These are phyloP conservation scores for Tiliacea aurago DNA, from an alignment of 2,888 invertebrate genomes.

Conservation along the genomic window DNA sequence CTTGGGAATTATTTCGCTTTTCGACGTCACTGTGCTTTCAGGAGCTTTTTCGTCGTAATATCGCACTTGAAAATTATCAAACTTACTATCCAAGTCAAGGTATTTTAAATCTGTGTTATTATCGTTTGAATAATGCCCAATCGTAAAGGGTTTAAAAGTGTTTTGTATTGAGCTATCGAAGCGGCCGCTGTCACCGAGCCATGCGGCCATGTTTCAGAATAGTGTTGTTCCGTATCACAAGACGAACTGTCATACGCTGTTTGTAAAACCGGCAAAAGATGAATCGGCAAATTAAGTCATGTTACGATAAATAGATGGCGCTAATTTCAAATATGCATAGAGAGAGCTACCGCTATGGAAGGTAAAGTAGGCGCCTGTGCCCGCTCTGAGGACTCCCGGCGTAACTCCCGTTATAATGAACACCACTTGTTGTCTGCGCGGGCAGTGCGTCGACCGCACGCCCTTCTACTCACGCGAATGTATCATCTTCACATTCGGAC, in stretches of 20 bases:
- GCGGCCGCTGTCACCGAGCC: slow-evolving; percentile 79
- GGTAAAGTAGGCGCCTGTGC: slow-evolving; percentile 79
- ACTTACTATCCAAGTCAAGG: slow-evolving; percentile 60
- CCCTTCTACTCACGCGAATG: slow-evolving; percentile 88
- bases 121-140: slow-evolving; percentile 63
- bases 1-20: slow-evolving; percentile 71
- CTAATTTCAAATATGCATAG: slow-evolving; percentile 70
- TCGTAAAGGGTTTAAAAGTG: slow-evolving; percentile 50
- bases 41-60: slow-evolving; percentile 62
- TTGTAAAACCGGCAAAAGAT: slow-evolving; percentile 67
- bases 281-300: slow-evolving; percentile 48
- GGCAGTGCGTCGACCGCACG: slow-evolving; percentile 90
- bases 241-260: slow-evolving; percentile 50
- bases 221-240: slow-evolving; percentile 64
- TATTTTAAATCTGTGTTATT: slow-evolving; percentile 61
- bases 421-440: slow-evolving; percentile 88
- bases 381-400: slow-evolving; percentile 84
- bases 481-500: slow-evolving; percentile 84
- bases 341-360: slow-evolving; percentile 75
- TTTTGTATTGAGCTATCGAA: slow-evolving; percentile 66
- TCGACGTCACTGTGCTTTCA: slow-evolving; percentile 69
- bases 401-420: slow-evolving; percentile 90
- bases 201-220: slow-evolving; percentile 84
- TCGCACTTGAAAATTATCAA: slow-evolving; percentile 63
- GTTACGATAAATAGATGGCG: slow-evolving; percentile 77